Evolutionary conservation across 2,888 invertebrate genomes (phyloP).

Genomic region (Synergus umbraculus): DNA sequence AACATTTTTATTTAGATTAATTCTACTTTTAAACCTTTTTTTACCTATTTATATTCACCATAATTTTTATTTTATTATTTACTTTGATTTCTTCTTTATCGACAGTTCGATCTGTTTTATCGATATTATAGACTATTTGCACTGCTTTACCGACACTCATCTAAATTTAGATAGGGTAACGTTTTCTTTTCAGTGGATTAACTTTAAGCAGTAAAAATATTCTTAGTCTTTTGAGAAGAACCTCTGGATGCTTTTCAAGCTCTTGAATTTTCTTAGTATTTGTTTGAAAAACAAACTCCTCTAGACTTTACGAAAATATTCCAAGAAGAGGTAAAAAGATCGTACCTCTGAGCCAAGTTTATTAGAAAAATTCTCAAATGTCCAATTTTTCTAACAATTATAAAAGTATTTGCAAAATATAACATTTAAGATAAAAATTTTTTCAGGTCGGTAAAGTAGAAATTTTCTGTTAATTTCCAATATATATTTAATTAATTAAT

Average conservation of each 20-base stretch:
- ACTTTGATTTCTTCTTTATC: background rate
- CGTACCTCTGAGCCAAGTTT: background rate
- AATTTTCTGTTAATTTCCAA: no score
- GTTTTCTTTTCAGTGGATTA: background rate
- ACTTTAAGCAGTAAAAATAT: background rate
- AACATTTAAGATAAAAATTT: no score
- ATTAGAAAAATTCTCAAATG: background rate
- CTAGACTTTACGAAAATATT: background rate
- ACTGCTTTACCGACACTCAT: background rate
- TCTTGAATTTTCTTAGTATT: slow-evolving; percentile 1
- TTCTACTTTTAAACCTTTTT: no score
- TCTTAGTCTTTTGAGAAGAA: background rate
- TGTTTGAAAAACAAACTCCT: slow-evolving; percentile 28
- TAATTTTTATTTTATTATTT: no score
- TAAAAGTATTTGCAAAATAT: background rate
- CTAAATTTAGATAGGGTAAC: background rate
- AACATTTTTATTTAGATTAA: background rate
- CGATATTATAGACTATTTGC: background rate
- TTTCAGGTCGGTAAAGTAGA: no score
- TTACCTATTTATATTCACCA: no score
- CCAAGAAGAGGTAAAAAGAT: background rate
- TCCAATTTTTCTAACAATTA: background rate
- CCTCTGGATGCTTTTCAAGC: background rate
- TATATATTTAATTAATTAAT: no score
- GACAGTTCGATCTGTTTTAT: background rate